Percentiles rank a stretch among this genome's conserved stretches.
phyloP scores from a whole-genome alignment of 2,113 vertebrate genomes.

The Amblyornis subalaris region DNA sequence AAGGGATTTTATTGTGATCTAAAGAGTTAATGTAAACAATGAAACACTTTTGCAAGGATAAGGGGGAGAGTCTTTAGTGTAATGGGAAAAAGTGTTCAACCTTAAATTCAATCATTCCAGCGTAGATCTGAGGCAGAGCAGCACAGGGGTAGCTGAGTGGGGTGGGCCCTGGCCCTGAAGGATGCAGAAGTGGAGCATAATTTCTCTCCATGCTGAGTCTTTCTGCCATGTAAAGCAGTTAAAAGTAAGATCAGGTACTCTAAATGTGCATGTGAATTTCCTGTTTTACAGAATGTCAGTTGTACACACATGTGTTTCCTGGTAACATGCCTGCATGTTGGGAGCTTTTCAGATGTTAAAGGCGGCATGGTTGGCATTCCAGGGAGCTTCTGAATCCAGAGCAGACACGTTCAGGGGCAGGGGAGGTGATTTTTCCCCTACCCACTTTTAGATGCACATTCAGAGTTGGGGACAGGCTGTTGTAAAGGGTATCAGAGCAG shows the following conservation, averaged over 20 bases:
- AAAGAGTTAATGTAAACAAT: background rate
- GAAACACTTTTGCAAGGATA: background rate
- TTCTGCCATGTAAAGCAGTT: background rate
- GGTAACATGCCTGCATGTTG: fast-evolving
- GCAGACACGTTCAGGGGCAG: background rate
- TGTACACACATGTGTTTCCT: fast-evolving
- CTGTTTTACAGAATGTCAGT: fast-evolving
- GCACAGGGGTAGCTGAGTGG: background rate
- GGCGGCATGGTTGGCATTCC: background rate
- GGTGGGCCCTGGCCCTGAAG: background rate
- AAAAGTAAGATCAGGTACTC: background rate
- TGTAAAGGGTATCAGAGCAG: background rate
- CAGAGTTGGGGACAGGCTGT: background rate
- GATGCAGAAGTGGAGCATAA: background rate
- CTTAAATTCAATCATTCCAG: background rate
- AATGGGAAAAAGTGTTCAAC: background rate
- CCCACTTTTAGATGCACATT: background rate
- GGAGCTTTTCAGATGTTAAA: background rate
- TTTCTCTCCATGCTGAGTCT: background rate
- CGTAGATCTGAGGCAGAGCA: background rate
- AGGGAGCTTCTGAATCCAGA: background rate
- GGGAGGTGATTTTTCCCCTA: background rate
- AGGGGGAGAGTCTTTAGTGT: background rate
- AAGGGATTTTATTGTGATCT: background rate
- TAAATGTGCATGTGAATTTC: background rate